A percentile compares a stretch with the other conserved stretches of the same genome.
Evolutionary conservation across 2,113 vertebrate genomes (phyloP).

Genomic region (Dolichotis patagonum): DNA sequence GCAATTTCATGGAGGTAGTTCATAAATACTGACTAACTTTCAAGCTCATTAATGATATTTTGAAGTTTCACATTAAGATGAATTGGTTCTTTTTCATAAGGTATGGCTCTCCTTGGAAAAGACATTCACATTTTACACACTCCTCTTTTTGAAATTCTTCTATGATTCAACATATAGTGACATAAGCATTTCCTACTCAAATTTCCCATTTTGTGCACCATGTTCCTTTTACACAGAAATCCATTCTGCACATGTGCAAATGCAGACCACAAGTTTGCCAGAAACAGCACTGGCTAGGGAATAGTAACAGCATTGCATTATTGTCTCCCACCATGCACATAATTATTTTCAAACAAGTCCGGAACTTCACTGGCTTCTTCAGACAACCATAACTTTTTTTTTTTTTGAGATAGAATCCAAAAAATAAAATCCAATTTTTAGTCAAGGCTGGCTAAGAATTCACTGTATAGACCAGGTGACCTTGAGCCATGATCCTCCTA

Average conservation of each 20-base stretch:
- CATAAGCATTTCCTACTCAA: background rate
- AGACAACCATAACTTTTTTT: background rate
- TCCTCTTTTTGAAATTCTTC: background rate
- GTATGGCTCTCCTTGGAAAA: background rate
- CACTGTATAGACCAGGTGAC: background rate
- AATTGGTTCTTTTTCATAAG: background rate
- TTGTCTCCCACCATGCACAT: background rate
- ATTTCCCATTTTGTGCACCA: background rate
- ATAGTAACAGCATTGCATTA: background rate
- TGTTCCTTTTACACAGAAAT: background rate
- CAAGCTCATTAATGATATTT: background rate
- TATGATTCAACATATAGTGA: background rate
- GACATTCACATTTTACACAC: background rate
- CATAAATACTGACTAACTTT: background rate
- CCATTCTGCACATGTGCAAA: background rate
- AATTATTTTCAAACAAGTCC: background rate
- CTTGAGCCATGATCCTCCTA: background rate
- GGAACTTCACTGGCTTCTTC: background rate
- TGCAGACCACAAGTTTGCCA: background rate
- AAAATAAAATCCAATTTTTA: too few relatives aligned
- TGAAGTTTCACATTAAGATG: background rate
- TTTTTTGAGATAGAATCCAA: background rate
- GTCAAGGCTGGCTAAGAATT: background rate
- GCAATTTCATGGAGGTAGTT: background rate
- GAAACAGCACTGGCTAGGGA: background rate